phyloP scores from a whole-genome alignment of 2,888 invertebrate species.

The Sphaerophoria taeniata region DNA sequence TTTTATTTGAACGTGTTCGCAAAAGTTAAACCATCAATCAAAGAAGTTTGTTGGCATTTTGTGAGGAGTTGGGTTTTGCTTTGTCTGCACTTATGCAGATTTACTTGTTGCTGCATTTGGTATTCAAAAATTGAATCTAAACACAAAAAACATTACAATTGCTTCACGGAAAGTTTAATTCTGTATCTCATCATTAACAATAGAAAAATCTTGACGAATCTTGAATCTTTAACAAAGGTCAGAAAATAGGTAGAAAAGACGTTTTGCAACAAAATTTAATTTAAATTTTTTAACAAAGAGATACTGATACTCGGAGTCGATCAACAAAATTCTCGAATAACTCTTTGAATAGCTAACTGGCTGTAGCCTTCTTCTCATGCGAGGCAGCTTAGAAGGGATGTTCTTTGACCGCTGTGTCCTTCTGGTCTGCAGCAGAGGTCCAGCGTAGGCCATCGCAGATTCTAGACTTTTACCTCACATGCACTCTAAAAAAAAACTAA shows the following conservation, averaged over 20 bases:
- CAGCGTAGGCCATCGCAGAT: too few species aligned
- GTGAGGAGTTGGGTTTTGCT: slow-evolving; percentile 16
- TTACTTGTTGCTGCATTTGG: slow-evolving; percentile 11
- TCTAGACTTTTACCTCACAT: too few species aligned
- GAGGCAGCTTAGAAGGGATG: too few species aligned
- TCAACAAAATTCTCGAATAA: too few species aligned
- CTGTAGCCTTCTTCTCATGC: too few species aligned
- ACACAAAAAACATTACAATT: slow-evolving; percentile 37
- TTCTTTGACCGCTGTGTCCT: too few species aligned
- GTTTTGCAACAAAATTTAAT: not conserved
- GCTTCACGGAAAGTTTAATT: slow-evolving; percentile 50
- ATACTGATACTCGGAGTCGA: not conserved
- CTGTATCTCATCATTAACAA: slow-evolving; percentile 55
- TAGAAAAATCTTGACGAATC: slow-evolving; percentile 31
- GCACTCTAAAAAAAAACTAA: too few species aligned
- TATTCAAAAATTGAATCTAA: slow-evolving; percentile 39
- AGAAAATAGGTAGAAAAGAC: slow-evolving; percentile 23
- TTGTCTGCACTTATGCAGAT: slow-evolving; percentile 16
- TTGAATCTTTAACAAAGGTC: slow-evolving; percentile 59
- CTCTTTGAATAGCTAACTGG: too few species aligned
- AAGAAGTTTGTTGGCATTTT: slow-evolving; percentile 40
- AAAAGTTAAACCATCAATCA: slow-evolving; percentile 64
- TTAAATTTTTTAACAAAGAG: not conserved
- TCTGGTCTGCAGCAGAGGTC: too few species aligned
- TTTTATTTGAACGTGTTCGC: slow-evolving; percentile 47